These are phyloP conservation scores for Gallinago paraguaiae DNA, from an alignment of 2,113 vertebrate species.

Conservation along the genomic window DNA sequence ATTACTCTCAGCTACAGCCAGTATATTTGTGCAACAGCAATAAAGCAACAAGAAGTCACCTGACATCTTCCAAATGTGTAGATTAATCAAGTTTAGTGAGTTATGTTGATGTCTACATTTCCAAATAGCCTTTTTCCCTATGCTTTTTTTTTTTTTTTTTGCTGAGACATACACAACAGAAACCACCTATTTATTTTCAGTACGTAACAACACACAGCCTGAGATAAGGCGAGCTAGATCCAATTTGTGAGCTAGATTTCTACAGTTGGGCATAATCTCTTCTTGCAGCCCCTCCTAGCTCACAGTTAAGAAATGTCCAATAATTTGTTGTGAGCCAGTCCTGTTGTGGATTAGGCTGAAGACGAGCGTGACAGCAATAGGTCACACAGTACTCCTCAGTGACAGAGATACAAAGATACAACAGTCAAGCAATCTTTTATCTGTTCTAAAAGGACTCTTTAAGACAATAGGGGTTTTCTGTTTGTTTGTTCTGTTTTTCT, in stretches of 20 bases:
- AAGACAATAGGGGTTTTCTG: accelerated
- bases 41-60: background rate
- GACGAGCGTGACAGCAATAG: background rate
- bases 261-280: background rate
- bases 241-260: background rate
- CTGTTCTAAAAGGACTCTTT: background rate
- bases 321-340: background rate
- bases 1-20: background rate
- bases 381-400: background rate
- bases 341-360: background rate
- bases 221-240: background rate
- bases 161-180: background rate
- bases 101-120: background rate
- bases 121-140: background rate
- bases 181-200: background rate
- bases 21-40: background rate
- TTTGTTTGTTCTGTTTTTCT: background rate
- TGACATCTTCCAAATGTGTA: background rate
- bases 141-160: background rate
- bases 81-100: background rate
- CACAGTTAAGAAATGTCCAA: background rate
- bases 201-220: background rate
- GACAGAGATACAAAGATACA: background rate
- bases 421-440: background rate
- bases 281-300: background rate